A percentile compares a stretch with the other conserved stretches of the same genome.
Evolutionary conservation across 2,797 vertebrate species (phyloP).

Genomic region (Atherinosoma microstoma): DNA sequence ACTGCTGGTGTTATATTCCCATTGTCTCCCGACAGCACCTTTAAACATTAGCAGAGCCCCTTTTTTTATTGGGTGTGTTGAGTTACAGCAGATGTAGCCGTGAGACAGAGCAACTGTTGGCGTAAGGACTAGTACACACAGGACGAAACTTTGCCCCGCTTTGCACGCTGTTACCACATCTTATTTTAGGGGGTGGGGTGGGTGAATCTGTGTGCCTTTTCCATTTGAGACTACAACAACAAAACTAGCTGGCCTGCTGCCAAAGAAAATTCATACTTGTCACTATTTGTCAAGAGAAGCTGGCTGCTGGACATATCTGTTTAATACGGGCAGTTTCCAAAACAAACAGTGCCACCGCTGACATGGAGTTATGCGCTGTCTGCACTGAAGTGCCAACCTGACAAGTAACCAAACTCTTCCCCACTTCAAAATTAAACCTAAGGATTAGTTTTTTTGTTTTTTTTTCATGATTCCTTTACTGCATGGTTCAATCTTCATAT

Average conservation of each 20-base stretch:
- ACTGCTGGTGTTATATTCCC: slow-evolving; percentile 66
- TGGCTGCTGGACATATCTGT: slow-evolving; percentile 71
- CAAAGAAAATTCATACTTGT: slow-evolving; percentile 77
- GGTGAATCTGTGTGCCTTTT: slow-evolving; percentile 42
- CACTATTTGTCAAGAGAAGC: slow-evolving; percentile 77
- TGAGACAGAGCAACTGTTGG: slow-evolving; percentile 57
- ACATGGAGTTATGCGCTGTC: slow-evolving; percentile 74
- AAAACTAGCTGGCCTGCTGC: slow-evolving; percentile 53
- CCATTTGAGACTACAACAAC: slow-evolving; percentile 62
- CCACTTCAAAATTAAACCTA: slow-evolving; percentile 4
- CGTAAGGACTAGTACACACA: slow-evolving; percentile 63
- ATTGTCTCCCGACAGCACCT: slow-evolving; percentile 76
- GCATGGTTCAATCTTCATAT: neutral
- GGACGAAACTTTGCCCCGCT: slow-evolving; percentile 46
- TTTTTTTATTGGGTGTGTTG: slow-evolving; percentile 73
- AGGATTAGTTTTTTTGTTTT: neutral
- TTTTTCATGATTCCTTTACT: slow-evolving; percentile 11
- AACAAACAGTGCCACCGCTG: slow-evolving; percentile 80
- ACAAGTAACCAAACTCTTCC: slow-evolving; percentile 39
- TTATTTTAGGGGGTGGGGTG: slow-evolving; percentile 16
- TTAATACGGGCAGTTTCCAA: slow-evolving; percentile 81
- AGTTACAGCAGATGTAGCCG: slow-evolving; percentile 69
- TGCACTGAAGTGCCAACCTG: slow-evolving; percentile 65
- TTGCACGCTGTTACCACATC: slow-evolving; percentile 48
- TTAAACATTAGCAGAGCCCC: slow-evolving; percentile 69